A percentile compares a stretch with the other conserved stretches of the same genome.
phyloP scores from a whole-genome alignment of 2,797 vertebrate species.

The Pangasius macronema region DNA sequence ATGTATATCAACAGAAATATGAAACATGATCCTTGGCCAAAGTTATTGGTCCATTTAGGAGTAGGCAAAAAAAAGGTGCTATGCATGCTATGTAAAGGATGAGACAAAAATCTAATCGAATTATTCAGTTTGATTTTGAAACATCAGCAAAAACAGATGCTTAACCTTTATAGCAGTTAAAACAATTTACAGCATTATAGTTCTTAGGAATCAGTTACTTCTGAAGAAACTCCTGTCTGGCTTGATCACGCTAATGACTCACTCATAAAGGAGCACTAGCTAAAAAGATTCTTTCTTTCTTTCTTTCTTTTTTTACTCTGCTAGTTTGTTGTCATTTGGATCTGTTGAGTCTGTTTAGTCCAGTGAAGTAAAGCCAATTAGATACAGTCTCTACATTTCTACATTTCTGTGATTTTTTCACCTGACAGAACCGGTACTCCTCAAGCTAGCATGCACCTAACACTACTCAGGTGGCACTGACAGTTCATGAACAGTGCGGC shows the following conservation, averaged over 20 bases:
- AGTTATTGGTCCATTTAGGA: not conserved
- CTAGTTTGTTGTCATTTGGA: not conserved
- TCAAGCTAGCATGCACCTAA: not conserved
- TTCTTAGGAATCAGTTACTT: not conserved
- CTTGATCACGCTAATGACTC: not conserved
- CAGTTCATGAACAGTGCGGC: not conserved
- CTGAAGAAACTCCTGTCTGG: not conserved
- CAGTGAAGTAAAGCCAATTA: not conserved
- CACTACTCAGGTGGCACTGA: not conserved
- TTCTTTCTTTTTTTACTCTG: not conserved
- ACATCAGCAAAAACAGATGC: not conserved
- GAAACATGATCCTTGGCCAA: not conserved
- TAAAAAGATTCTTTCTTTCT: not conserved
- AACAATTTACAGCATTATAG: not conserved
- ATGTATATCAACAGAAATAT: not conserved
- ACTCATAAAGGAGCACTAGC: not conserved
- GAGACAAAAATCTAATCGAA: not conserved
- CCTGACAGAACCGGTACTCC: constrained; percentile 3
- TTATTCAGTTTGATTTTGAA: not conserved
- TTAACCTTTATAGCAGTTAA: not conserved
- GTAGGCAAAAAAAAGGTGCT: not conserved
- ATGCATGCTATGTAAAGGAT: not conserved
- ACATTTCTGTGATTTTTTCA: not conserved
- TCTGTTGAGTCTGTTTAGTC: not conserved
- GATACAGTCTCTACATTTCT: not conserved